Conservation (phyloP, 2,113 vertebrate species). For the Hippocampus zosterae region DNA sequence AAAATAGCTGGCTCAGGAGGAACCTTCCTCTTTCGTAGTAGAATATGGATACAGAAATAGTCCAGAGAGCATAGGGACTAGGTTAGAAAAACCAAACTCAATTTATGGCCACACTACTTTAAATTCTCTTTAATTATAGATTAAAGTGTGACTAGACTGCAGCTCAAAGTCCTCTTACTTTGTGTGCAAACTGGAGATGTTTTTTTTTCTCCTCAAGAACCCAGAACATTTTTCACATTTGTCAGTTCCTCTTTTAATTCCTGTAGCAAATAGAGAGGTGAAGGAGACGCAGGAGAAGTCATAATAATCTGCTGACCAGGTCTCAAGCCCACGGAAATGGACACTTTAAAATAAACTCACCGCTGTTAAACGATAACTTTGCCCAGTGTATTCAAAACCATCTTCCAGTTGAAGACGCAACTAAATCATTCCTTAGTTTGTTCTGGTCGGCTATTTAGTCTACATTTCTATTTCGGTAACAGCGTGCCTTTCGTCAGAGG, state of each 20-base stretch:
- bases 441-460: background rate
- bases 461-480: conserved; percentile 2
- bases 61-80: conserved; percentile 28
- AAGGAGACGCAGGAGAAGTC: background rate
- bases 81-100: conserved; percentile 49
- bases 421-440: background rate
- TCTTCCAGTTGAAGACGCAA: background rate
- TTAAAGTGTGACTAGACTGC: conserved; percentile 50
- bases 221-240: conserved; percentile 19
- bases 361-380: conserved; percentile 32
- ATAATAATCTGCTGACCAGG: conserved; percentile 15
- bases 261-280: background rate
- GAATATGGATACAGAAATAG: conserved; percentile 28
- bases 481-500: background rate
- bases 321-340: conserved; percentile 13
- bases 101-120: conserved; percentile 53
- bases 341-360: conserved; percentile 11
- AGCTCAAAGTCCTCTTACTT: conserved; percentile 35
- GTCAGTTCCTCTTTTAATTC: conserved; percentile 12
- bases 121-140: conserved; percentile 68
- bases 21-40: conserved; percentile 35
- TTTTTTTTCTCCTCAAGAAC: conserved; percentile 19
- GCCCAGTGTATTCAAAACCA: background rate
- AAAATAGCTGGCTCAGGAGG: conserved; percentile 24
- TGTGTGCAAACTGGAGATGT: conserved; percentile 22